A percentile compares a stretch with the other conserved stretches of the same genome.
Conservation (phyloP, 2,797 vertebrate species). For the Hypotaenidia philippensis region DNA sequence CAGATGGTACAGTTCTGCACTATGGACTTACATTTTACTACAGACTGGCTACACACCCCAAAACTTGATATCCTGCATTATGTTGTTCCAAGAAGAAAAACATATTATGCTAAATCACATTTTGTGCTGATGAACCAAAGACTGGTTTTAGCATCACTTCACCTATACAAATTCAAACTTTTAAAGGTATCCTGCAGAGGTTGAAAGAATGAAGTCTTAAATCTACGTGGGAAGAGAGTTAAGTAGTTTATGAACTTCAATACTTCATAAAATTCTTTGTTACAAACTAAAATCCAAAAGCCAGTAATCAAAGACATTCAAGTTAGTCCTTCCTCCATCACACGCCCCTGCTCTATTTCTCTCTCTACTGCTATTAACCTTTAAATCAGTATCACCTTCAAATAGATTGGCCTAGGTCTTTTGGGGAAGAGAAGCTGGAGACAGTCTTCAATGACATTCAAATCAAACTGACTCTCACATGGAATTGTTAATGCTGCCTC, state of each 20-base stretch:
- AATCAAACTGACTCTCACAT: background rate
- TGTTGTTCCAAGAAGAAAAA: background rate
- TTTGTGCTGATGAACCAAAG: background rate
- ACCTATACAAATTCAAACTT: background rate
- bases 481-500: background rate
- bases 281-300: background rate
- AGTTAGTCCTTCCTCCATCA: background rate
- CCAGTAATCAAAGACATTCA: background rate
- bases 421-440: background rate
- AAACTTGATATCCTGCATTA: background rate
- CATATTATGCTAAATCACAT: background rate
- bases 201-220: background rate
- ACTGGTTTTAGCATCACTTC: background rate
- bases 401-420: background rate
- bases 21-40: background rate
- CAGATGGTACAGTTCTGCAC: background rate
- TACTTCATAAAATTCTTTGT: background rate
- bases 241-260: background rate
- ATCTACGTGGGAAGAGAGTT: background rate
- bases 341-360: fast-evolving
- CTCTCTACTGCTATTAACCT: background rate
- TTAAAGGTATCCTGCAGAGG: background rate
- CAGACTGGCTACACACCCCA: background rate
- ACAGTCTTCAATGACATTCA: background rate
- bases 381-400: background rate